phyloP scores from a whole-genome alignment of 1,140 invertebrate species.

The Bombus soroeensis region DNA sequence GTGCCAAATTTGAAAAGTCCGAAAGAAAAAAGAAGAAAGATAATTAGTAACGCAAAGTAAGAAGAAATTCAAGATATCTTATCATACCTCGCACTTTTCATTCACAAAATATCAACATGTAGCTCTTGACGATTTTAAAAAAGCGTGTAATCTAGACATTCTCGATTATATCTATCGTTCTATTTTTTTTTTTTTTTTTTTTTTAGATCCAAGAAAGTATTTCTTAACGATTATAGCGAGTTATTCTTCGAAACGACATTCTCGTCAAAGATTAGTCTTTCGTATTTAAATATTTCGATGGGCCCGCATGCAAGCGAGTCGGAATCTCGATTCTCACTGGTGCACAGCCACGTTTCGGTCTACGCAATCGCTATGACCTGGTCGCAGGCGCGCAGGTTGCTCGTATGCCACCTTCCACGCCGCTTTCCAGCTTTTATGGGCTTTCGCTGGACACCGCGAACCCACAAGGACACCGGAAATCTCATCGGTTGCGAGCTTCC shows the following conservation, averaged over 20 bases:
- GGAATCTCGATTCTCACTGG: slow-evolving; percentile 74
- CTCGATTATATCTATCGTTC: neutral
- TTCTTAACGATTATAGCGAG: neutral
- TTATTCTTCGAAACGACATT: neutral
- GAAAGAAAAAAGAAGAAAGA: neutral
- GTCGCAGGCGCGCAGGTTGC: slow-evolving; percentile 67
- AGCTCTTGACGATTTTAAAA: neutral
- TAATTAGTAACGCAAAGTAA: neutral
- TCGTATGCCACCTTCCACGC: slow-evolving; percentile 25
- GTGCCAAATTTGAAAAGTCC: neutral
- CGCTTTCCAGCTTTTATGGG: slow-evolving; percentile 58
- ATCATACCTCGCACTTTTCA: slow-evolving; percentile 8
- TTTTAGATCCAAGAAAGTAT: no score
- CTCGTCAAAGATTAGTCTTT: neutral
- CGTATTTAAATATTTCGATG: slow-evolving; percentile 31
- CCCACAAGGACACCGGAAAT: slow-evolving; percentile 56
- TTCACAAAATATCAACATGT: slow-evolving; percentile 8
- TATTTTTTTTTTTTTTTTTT: no score
- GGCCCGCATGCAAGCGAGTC: slow-evolving; percentile 68
- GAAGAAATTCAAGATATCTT: neutral
- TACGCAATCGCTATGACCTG: slow-evolving; percentile 73
- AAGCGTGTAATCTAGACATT: neutral
- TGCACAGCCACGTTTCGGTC: slow-evolving; percentile 59
- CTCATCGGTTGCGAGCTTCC: slow-evolving; percentile 3
- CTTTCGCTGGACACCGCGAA: slow-evolving; percentile 48